Base-by-base conservation (phyloP, 1,140 invertebrate genomes). In the Cataglyphis hispanica region DNA sequence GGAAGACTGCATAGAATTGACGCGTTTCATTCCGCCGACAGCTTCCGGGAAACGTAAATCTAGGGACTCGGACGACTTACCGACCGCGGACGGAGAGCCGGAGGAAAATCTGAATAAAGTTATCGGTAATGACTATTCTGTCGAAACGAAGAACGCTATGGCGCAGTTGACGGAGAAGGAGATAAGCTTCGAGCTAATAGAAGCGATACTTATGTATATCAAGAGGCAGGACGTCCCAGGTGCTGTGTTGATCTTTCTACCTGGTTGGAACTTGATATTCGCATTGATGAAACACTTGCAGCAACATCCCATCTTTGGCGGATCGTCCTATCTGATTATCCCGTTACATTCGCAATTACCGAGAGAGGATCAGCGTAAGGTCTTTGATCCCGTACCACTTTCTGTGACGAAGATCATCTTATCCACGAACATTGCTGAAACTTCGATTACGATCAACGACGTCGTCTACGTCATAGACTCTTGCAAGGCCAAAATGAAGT, bases 381-480 rank as follows among this genome's bases (percentile, higher is more conserved):
- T 98, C 0, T 98, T 99, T 92, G 96, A 98, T 53, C 96, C 97
- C 0, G 97, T 98, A 5, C 97, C 97, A 0, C 92, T 95, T 0
- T 95, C 96, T 60, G 96, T 97, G 1, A 98, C 97, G 1, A 98
- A 98, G 96, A 97, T 99, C 58, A 99, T 99, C 90, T 92, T 99
- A 16, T 97, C 98, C 1, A 99, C 98, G 0, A 99, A 99, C 92
- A 98, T 99, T 90, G 98, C 98, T 0, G 98, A 99, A 95, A 98
- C 98, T 0, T 98, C 98, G 8, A 98, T 99, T 69, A 99, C 99
- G 6, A 99, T 99, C 87, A 98, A 99, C 93, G 99, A 99, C 93
- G 98, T 99, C 8, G 98, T 99, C 1, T 99, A 98, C 94, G 99
- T 99, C 0, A 98, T 99, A 90, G 98, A 99, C 94, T 97, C 97